Evolutionary conservation across 2,797 vertebrate species (phyloP).

Genomic region (Numenius phaeopus): DNA sequence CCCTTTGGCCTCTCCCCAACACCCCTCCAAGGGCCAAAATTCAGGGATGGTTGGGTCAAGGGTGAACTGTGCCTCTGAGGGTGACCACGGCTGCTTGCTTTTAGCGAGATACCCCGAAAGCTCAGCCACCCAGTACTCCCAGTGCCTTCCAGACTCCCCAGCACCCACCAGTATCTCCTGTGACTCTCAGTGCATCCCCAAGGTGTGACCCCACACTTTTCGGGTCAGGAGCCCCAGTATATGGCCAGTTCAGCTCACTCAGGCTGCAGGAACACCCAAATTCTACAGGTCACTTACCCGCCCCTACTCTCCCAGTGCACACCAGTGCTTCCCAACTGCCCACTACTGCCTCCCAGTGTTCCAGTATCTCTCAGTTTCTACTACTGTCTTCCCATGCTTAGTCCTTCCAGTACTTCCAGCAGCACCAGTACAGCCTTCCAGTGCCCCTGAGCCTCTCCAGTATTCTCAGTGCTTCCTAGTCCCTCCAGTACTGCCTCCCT

Average conservation of each 20-base stretch:
- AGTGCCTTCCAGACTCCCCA: background rate
- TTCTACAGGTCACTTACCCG: background rate
- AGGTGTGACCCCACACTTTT: too few relatives aligned
- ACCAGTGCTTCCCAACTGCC: background rate
- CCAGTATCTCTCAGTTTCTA: background rate
- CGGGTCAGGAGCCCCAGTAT: rapidly evolving
- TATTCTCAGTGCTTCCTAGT: background rate
- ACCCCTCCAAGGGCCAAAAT: rapidly evolving
- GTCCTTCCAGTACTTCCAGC: background rate
- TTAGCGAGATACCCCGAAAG: background rate
- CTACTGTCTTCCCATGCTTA: background rate
- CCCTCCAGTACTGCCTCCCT: background rate
- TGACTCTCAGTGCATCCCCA: rapidly evolving
- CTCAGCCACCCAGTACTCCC: background rate
- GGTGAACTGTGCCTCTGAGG: background rate
- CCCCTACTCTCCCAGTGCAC: background rate
- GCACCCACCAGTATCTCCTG: background rate
- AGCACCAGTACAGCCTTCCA: background rate
- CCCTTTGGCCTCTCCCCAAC: background rate
- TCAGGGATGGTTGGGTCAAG: too few relatives aligned
- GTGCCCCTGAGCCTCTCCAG: background rate
- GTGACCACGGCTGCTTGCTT: rapidly evolving
- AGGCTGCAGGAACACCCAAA: rapidly evolving
- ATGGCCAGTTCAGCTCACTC: rapidly evolving
- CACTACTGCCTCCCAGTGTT: too few relatives aligned